Evolutionary conservation across 2,888 invertebrate genomes (phyloP).

Genomic region (Perithous albicinctus): DNA sequence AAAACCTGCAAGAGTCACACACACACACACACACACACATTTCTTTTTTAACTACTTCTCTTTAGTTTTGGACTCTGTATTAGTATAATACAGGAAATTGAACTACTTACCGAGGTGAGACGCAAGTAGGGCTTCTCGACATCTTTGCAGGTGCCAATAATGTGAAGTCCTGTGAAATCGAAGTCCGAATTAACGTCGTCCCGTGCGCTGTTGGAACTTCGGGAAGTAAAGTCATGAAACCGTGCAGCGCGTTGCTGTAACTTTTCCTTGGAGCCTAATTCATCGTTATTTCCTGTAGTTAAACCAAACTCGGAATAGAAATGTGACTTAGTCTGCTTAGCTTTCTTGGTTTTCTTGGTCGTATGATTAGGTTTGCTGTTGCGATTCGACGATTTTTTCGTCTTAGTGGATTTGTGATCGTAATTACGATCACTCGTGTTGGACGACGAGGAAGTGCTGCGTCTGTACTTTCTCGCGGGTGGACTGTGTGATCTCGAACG

Average conservation of each 20-base stretch:
- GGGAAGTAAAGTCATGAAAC: slow-evolving; percentile 88
- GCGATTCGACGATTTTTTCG: slow-evolving; percentile 74
- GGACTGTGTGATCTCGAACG: slow-evolving; percentile 82
- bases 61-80: background rate
- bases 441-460: slow-evolving; percentile 82
- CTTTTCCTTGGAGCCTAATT: slow-evolving; percentile 91
- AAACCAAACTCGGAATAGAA: slow-evolving; percentile 89
- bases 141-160: slow-evolving; percentile 97
- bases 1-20: too few species aligned
- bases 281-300: slow-evolving; percentile 87
- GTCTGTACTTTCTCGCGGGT: slow-evolving; percentile 80
- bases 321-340: slow-evolving; percentile 85
- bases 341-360: slow-evolving; percentile 83
- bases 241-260: slow-evolving; percentile 96
- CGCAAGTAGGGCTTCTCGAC: slow-evolving; percentile 98
- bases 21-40: too few species aligned
- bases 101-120: slow-evolving; percentile 89
- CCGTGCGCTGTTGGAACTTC: slow-evolving; percentile 85
- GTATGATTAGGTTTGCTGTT: slow-evolving; percentile 71
- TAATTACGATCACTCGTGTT: slow-evolving; percentile 80
- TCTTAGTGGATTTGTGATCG: slow-evolving; percentile 79
- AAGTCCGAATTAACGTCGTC: slow-evolving; percentile 90
- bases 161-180: slow-evolving; percentile 94
- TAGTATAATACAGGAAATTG: slow-evolving; percentile 16
- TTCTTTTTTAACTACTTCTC: too few species aligned